phyloP scores from a whole-genome alignment of 2,797 vertebrate species.

The Poecile montanus region DNA sequence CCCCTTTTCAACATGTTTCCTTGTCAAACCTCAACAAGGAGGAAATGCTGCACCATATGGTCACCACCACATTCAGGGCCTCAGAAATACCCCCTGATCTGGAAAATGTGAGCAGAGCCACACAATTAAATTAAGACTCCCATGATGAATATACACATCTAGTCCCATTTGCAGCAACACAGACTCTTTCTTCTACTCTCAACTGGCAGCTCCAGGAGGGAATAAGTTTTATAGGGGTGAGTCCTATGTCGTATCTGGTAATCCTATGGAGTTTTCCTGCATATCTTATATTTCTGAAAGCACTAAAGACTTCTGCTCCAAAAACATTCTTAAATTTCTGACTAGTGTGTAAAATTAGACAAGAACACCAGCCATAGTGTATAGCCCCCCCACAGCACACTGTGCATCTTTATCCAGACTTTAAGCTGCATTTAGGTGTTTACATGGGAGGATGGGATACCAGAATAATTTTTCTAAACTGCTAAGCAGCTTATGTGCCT shows the following conservation, averaged over 20 bases:
- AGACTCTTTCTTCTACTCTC: background rate
- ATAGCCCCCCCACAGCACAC: background rate
- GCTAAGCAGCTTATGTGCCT: constrained; percentile 27
- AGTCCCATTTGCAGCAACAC: background rate
- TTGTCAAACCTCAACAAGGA: background rate
- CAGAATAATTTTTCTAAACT: constrained; percentile 35
- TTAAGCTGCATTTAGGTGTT: background rate
- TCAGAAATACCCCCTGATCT: background rate
- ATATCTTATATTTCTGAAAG: background rate
- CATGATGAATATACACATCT: background rate
- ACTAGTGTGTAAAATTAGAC: background rate
- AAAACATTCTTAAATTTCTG: background rate
- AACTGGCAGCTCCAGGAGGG: background rate
- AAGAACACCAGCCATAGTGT: background rate
- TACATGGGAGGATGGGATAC: background rate
- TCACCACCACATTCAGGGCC: background rate
- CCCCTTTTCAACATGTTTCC: background rate
- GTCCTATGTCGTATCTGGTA: background rate
- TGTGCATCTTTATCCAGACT: background rate
- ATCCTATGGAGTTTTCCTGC: background rate
- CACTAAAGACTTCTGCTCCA: background rate
- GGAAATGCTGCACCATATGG: background rate
- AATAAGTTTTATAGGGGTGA: background rate
- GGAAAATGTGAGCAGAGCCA: background rate
- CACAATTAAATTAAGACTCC: background rate